Base-by-base conservation (phyloP, 2,113 vertebrate genomes). In the Spermophilus dauricus region DNA sequence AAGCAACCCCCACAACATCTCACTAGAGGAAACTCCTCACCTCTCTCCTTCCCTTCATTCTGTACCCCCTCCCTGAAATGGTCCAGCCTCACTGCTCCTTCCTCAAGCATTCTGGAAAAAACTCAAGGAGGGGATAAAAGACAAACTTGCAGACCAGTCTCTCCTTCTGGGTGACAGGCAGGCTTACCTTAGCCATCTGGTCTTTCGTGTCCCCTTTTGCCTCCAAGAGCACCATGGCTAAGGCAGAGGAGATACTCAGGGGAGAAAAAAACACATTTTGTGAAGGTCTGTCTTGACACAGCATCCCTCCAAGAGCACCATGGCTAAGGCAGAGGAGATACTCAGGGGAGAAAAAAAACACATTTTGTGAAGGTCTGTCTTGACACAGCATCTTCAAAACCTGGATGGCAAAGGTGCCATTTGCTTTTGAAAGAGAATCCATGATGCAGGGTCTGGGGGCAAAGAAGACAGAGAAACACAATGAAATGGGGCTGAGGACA, bases 141-240 rank as follows among this genome's bases (percentile, higher is more conserved):
- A 42, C 5, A 42, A 42, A 4, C 5, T 6, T 42, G 42, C 5
- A 42, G 42, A 42, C 42, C 42, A 8, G 48, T 18, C 24, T 13
- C 34, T 24, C 4, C 24, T 83, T 14, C 42, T 18, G 45, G 7
- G 2, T 1, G 1, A 32, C 30, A 32, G 14, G 2, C 18, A 3
- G 12, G 9, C 17, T 97, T 95, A 99, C 99, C 99, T 99, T 97
- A 53, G 94, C 95, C 98, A 99, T 99, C 87, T 99, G 99, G 70
- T 97, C 94, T 3, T 98, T 98, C 0, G 99, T 99, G 84, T 97
- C 91, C 58, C 99, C 98, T 98, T 94, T 97, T 0, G 99, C 98
- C 18, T 99, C 99, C 92, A 99, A 97, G 53, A 98, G 98, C 69
- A 99, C 95, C 99, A 99, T 99, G 1, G 99, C 98, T 96, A 99